Evolutionary conservation across 2,888 invertebrate species (phyloP).

Genomic region (Zygogramma bicolorata): DNA sequence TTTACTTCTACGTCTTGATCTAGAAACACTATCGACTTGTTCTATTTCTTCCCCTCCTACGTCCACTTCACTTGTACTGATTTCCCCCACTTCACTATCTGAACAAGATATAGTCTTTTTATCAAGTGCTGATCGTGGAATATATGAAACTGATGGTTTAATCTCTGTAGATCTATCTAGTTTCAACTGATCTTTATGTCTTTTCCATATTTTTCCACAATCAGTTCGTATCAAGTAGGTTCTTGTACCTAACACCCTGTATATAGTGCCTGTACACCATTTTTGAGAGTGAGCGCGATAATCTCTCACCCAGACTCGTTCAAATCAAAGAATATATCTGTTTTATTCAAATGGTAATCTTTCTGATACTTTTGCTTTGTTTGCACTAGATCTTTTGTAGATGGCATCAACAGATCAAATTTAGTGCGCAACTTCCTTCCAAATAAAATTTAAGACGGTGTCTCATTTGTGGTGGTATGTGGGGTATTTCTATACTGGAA

Average conservation of each 20-base stretch:
- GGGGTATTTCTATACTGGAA: background rate
- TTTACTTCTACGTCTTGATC: too few species aligned
- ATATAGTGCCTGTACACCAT: background rate
- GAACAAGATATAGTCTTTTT: too few species aligned
- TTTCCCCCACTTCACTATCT: too few species aligned
- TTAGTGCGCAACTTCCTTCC: background rate
- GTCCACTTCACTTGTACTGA: too few species aligned
- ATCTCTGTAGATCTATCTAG: background rate
- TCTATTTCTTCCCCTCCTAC: too few species aligned
- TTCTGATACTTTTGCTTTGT: background rate
- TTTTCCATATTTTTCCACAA: constrained; percentile 1
- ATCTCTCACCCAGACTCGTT: background rate
- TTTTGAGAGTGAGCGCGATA: background rate
- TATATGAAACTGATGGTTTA: too few species aligned
- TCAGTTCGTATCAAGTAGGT: constrained; percentile 5
- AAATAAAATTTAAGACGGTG: background rate
- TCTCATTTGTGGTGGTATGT: background rate
- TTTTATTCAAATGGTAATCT: background rate
- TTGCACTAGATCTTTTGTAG: background rate
- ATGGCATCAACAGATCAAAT: background rate
- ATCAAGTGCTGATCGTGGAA: too few species aligned
- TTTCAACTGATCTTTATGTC: background rate
- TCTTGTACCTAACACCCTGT: background rate
- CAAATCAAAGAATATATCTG: background rate
- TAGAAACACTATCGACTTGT: too few species aligned